Percentiles rank a stretch among this genome's conserved stretches.
Evolutionary conservation across 2,888 invertebrate species (phyloP).

Genomic region (Synergus laeviventris): DNA sequence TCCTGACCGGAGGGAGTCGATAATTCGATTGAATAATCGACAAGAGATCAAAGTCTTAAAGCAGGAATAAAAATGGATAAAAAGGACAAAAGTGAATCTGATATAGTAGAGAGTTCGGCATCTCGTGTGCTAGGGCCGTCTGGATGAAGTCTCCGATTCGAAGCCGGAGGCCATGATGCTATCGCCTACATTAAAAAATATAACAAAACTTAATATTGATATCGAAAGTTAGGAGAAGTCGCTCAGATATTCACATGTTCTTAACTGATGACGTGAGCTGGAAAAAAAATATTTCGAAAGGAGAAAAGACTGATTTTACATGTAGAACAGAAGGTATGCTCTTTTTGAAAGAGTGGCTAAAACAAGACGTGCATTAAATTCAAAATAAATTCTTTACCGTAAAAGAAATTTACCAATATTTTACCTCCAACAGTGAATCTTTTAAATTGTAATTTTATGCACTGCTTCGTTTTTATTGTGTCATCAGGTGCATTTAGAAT

Average conservation of each 20-base stretch:
- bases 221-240: neutral
- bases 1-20: neutral
- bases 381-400: neutral
- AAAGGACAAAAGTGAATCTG: neutral
- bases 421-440: neutral
- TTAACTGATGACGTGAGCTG: neutral
- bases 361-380: neutral
- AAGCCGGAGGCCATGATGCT: slow-evolving; percentile 34
- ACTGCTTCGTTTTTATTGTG: neutral
- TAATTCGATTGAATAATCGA: neutral
- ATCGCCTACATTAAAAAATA: slow-evolving; percentile 4
- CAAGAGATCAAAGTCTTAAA: neutral
- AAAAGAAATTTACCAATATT: neutral
- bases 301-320: slow-evolving; percentile 22
- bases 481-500: neutral
- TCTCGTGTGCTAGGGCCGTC: neutral
- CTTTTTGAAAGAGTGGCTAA: neutral
- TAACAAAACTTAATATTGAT: neutral
- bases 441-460: neutral
- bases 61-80: neutral
- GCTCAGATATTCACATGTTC: neutral
- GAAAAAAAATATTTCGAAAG: slow-evolving; percentile 20
- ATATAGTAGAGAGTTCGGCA: slow-evolving; percentile 33
- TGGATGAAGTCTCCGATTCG: slow-evolving; percentile 27
- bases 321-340: neutral